Conservation (phyloP, 2,888 invertebrate genomes). For the Stomorhina lunata region DNA sequence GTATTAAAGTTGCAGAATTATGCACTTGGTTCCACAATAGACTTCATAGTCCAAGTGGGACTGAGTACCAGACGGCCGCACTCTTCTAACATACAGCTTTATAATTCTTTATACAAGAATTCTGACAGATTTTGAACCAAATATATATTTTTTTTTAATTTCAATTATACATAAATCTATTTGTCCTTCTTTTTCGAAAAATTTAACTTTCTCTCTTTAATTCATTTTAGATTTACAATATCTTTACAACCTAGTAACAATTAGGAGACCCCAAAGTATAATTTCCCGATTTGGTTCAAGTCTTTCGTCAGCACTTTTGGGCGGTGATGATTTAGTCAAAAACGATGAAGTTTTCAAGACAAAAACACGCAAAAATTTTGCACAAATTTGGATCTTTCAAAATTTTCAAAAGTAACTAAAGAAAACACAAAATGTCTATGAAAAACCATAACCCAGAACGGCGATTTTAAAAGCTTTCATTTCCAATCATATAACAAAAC, state of each 20-base stretch:
- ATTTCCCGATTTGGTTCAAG: slow-evolving; percentile 30
- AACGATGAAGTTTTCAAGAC: background rate
- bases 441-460: no score
- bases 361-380: slow-evolving; percentile 27
- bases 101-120: no score
- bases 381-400: slow-evolving; percentile 41
- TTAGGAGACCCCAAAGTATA: slow-evolving; percentile 29
- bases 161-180: no score
- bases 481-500: no score
- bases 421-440: background rate
- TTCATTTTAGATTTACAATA: slow-evolving; percentile 34
- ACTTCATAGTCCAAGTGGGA: no score
- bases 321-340: background rate
- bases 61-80: no score
- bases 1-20: no score
- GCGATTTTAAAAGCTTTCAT: no score
- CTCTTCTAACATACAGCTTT: no score
- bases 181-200: background rate
- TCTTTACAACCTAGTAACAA: slow-evolving; percentile 3
- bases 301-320: background rate
- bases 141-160: no score
- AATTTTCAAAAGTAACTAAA: slow-evolving; percentile 51
- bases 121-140: no score
- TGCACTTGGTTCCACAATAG: no score
- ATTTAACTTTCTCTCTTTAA: background rate